Evolutionary conservation across 2,113 vertebrate genomes (phyloP).

Genomic region (Trochalopteron elliotii): DNA sequence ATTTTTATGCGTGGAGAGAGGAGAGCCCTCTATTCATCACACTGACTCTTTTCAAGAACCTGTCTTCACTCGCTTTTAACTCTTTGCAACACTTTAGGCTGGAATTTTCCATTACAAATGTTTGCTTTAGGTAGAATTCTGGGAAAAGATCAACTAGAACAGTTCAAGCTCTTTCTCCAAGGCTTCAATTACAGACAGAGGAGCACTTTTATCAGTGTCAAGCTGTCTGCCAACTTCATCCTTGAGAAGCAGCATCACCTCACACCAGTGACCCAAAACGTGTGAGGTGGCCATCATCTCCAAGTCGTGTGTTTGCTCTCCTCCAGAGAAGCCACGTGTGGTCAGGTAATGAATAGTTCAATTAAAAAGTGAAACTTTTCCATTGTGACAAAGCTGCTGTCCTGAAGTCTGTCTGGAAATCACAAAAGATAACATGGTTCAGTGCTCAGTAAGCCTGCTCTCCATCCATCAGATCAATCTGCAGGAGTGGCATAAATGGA

Average conservation of each 20-base stretch:
- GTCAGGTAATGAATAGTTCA: neutral
- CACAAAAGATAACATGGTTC: neutral
- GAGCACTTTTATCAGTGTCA: neutral
- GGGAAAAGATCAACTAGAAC: neutral
- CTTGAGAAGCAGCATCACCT: neutral
- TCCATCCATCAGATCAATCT: neutral
- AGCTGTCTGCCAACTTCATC: neutral
- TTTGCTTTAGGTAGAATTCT: neutral
- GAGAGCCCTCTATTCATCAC: neutral
- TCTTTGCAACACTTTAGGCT: neutral
- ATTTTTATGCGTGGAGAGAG: neutral
- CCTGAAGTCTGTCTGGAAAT: neutral
- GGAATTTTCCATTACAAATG: neutral
- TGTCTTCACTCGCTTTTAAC: neutral
- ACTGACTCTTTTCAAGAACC: neutral
- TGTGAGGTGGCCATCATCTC: neutral
- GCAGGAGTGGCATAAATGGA: rapidly evolving
- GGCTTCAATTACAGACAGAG: neutral
- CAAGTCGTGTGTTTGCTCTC: rapidly evolving
- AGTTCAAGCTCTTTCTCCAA: neutral
- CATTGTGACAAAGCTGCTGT: neutral
- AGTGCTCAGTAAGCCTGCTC: neutral
- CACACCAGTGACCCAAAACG: neutral
- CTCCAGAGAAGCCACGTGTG: neutral
- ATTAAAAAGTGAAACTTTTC: neutral